These are phyloP conservation scores for Parnassius apollo DNA, from an alignment of 2,888 invertebrate species.

Conservation along the genomic window DNA sequence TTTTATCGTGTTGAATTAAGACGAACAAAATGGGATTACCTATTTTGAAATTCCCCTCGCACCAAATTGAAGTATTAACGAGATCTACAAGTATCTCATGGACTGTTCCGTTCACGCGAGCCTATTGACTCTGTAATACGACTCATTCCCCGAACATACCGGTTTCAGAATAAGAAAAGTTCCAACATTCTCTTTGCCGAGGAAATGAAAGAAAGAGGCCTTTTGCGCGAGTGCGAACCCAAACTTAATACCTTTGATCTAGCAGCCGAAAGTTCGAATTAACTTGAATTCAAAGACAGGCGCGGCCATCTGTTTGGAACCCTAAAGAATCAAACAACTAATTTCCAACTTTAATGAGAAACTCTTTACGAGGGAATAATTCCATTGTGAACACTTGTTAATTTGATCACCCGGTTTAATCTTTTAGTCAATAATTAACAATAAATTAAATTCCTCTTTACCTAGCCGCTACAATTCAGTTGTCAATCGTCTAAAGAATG, in stretches of 20 bases:
- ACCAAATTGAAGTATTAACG: background rate
- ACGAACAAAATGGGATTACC: background rate
- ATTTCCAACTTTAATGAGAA: constrained; percentile 73
- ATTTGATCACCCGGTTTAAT: constrained; percentile 42
- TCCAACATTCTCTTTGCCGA: constrained; percentile 53
- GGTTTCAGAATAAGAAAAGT: constrained; percentile 75
- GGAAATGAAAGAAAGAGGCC: constrained; percentile 70
- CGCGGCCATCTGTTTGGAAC: constrained; percentile 64
- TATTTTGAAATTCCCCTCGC: background rate
- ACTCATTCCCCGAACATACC: constrained; percentile 73
- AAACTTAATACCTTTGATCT: constrained; percentile 76
- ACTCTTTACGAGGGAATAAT: constrained; percentile 63
- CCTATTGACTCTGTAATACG: constrained; percentile 77
- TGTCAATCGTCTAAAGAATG: constrained; percentile 31
- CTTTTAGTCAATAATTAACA: constrained; percentile 40
- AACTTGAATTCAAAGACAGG: constrained; percentile 68
- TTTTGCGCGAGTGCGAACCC: constrained; percentile 52
- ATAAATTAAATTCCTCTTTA: constrained; percentile 41
- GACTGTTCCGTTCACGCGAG: constrained; percentile 54
- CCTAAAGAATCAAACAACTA: constrained; percentile 56
- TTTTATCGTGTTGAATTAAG: too few relatives aligned
- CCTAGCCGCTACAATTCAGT: constrained; percentile 26
- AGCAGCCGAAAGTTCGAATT: constrained; percentile 68
- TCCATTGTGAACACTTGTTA: constrained; percentile 60
- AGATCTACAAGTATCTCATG: constrained; percentile 6